phyloP scores from a whole-genome alignment of 2,797 vertebrate species.

The Darevskia nairensis region DNA sequence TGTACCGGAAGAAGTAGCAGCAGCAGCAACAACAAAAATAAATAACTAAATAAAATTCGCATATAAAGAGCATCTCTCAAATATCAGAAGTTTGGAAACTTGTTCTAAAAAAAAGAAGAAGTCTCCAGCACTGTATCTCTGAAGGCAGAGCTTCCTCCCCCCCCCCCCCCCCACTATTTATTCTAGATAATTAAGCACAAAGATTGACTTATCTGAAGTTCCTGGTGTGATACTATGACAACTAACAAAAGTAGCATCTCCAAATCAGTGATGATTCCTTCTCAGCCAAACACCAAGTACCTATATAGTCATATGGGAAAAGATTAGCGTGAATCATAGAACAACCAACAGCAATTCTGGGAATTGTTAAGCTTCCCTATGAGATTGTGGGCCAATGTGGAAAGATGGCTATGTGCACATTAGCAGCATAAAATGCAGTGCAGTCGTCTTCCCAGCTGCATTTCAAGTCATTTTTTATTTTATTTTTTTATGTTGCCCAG shows the following conservation, averaged over 20 bases:
- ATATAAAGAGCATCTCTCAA: background rate
- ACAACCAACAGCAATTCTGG: background rate
- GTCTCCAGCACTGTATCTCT: background rate
- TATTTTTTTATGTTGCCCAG: too few species aligned
- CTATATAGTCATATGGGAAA: background rate
- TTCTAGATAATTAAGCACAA: background rate
- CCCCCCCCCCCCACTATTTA: background rate
- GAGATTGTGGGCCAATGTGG: background rate
- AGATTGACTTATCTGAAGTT: background rate
- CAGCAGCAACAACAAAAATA: too few species aligned
- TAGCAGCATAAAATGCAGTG: too few species aligned
- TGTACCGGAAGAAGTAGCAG: too few species aligned
- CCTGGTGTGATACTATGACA: background rate
- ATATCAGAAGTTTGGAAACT: background rate
- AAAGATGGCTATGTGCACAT: too few species aligned
- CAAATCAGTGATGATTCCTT: background rate
- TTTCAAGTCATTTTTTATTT: too few species aligned
- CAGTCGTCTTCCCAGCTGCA: too few species aligned
- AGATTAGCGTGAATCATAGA: background rate
- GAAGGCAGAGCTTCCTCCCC: background rate
- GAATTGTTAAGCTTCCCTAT: background rate
- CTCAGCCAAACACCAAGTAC: background rate
- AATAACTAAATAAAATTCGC: too few species aligned
- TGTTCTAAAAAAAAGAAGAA: background rate
- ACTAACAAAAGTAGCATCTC: background rate